Base-by-base conservation (phyloP, 2,888 invertebrate species). In the Ichneumon xanthorius region DNA sequence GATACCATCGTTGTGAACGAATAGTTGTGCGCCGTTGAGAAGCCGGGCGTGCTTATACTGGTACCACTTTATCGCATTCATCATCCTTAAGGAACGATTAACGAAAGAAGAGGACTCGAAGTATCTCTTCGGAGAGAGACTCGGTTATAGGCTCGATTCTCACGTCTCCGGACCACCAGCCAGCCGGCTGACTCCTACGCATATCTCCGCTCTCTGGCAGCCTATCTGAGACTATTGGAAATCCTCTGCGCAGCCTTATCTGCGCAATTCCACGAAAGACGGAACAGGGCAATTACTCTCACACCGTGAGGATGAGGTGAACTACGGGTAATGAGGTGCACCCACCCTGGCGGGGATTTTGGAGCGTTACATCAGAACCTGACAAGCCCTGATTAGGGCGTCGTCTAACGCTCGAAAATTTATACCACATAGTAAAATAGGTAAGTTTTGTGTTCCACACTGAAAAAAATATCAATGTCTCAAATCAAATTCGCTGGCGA, bases 31-130 rank as follows among this genome's bases (percentile, higher is more conserved):
- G 76, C 71, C 55, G 61, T 53, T 26, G 45, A 30, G 55, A 40
- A 45, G 55, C 63, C 53, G 71, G 61, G 63, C 80, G 81, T 83
- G 82, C 82, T 82, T 87, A 87, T 86, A 86, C 87, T 86, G 84
- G 87, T 87, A 86, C 83, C 85, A 85, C 87, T 86, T 86, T 88
- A 88, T 87, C 88, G 82, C 86, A 88, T 88, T 88, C 85, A 88
- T 88, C 88, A 87, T 88, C 85, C 87, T 88, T 84, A 86, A 58
- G 85, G 85, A 65, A 81, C 75, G 82, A 86, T 83, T 80, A 88
- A 81, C 83, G 78, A 82, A 86, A 82, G 82, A 76, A 85, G 83
- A 80, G 14, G 22, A 45, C 48, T 50, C 45, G 30, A 48, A 16
- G 53, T 67, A 37, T 67, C 50, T 30, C 55, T 67, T 16, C 37